A percentile compares a stretch with the other conserved stretches of the same genome.
These are phyloP conservation scores for Ceratotherium simum DNA, from an alignment of 2,113 vertebrate genomes.

Conservation along the genomic window DNA sequence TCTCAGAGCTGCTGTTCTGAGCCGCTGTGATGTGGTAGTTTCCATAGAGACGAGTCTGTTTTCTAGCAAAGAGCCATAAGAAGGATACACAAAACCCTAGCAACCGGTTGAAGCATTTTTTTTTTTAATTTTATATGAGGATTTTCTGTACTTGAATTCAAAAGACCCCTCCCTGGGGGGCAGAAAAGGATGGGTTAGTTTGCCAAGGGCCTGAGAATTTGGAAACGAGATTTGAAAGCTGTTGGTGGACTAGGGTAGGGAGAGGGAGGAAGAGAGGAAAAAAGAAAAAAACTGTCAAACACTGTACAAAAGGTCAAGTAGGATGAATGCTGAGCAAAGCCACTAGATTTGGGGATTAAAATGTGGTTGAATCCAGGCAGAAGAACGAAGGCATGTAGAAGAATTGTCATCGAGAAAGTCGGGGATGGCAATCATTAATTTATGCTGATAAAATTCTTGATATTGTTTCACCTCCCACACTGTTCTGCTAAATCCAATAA, in stretches of 20 bases:
- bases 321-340: neutral
- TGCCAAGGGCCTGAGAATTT: neutral
- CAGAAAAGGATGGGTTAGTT: slow-evolving; percentile 38
- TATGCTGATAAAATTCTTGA: neutral
- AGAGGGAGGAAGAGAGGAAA: neutral
- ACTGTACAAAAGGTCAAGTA: neutral
- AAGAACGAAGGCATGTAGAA: neutral
- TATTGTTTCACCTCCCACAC: neutral
- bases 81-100: slow-evolving; percentile 75
- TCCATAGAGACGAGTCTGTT: slow-evolving; percentile 83
- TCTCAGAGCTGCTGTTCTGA: slow-evolving; percentile 48
- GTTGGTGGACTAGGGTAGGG: neutral
- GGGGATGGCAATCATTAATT: neutral
- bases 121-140: neutral
- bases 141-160: slow-evolving; percentile 79
- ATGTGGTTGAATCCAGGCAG: neutral
- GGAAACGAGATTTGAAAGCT: slow-evolving; percentile 1
- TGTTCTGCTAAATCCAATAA: neutral
- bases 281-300: neutral
- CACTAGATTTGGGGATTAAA: neutral
- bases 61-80: slow-evolving; percentile 67
- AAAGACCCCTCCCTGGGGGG: slow-evolving; percentile 46
- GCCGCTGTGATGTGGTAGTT: slow-evolving; percentile 76
- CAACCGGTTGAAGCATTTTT: neutral
- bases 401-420: neutral